Evolutionary conservation across 2,113 vertebrate species (phyloP).

Genomic region (Oryctolagus cuniculus): DNA sequence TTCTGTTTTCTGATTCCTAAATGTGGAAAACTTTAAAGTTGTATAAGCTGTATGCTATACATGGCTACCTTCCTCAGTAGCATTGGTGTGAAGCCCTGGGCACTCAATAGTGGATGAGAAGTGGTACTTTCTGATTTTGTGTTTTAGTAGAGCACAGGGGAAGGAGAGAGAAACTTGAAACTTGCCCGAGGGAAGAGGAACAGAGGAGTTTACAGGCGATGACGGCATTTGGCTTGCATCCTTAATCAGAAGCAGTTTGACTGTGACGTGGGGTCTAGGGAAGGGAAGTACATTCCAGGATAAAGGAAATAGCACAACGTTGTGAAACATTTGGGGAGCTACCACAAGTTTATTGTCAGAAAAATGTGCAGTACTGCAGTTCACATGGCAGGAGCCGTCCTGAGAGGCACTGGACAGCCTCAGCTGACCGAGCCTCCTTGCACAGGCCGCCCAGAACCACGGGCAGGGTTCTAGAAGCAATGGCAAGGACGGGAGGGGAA

Average conservation of each 20-base stretch:
- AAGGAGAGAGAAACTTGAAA: not conserved
- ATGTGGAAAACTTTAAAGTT: not conserved
- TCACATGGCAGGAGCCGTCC: not conserved
- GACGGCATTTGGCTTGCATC: not conserved
- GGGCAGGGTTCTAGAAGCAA: not conserved
- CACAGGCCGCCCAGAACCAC: accelerated
- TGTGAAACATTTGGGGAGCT: not conserved
- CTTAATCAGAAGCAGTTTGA: not conserved
- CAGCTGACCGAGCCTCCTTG: accelerated
- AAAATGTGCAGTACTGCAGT: accelerated
- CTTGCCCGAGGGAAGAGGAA: not conserved
- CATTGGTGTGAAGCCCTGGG: not conserved
- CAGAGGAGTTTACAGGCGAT: not conserved
- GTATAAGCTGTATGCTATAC: not conserved
- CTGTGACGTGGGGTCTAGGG: not conserved
- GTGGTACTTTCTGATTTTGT: no score
- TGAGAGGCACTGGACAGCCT: not conserved
- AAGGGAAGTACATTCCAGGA: not conserved
- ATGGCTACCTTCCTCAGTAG: not conserved
- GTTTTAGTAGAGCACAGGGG: not conserved
- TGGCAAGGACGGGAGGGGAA: not conserved
- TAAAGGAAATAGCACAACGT: no score
- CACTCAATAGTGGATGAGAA: not conserved
- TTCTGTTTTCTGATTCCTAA: not conserved
- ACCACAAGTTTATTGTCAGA: not conserved